phyloP scores from a whole-genome alignment of 1,140 invertebrate species.

The Hylaeus volcanicus region DNA sequence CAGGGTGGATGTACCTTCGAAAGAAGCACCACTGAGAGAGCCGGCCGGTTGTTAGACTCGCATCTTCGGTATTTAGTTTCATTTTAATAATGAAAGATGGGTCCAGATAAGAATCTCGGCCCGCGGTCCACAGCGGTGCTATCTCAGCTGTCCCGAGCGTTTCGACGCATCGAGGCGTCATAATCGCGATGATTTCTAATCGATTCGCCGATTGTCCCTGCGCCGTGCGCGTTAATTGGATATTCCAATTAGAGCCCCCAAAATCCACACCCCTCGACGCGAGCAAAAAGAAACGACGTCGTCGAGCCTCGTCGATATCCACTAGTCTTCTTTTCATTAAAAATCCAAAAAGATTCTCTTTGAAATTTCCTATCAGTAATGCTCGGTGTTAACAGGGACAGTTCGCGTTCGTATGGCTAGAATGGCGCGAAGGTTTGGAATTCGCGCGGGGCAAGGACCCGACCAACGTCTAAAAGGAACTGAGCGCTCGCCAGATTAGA shows the following conservation, averaged over 20 bases:
- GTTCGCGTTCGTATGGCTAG: no score
- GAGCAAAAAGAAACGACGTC: neutral
- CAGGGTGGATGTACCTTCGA: neutral
- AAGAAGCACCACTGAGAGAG: conserved; percentile 63
- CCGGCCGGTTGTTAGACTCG: conserved; percentile 68
- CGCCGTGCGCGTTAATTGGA: conserved; percentile 72
- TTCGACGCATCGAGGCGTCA: conserved; percentile 68
- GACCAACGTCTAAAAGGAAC: neutral
- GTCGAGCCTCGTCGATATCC: neutral
- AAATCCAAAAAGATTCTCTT: no score
- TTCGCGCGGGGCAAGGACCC: conserved; percentile 2
- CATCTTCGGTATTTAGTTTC: conserved; percentile 76
- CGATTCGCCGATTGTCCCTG: conserved; percentile 74
- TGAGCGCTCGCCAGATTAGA: conserved; percentile 28
- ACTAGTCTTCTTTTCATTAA: no score
- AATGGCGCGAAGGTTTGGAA: neutral
- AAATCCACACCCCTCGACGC: neutral
- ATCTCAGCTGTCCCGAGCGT: conserved; percentile 54
- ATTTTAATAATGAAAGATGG: conserved; percentile 77
- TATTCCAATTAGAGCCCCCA: conserved; percentile 61
- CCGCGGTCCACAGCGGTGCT: conserved; percentile 34
- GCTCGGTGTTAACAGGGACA: neutral
- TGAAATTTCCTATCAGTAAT: no score
- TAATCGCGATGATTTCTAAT: conserved; percentile 78
- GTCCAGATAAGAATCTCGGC: conserved; percentile 70